Percentiles rank a stretch among this genome's conserved stretches.
Evolutionary conservation across 1,140 invertebrate species (phyloP).

Genomic region (Drosophila willistoni): DNA sequence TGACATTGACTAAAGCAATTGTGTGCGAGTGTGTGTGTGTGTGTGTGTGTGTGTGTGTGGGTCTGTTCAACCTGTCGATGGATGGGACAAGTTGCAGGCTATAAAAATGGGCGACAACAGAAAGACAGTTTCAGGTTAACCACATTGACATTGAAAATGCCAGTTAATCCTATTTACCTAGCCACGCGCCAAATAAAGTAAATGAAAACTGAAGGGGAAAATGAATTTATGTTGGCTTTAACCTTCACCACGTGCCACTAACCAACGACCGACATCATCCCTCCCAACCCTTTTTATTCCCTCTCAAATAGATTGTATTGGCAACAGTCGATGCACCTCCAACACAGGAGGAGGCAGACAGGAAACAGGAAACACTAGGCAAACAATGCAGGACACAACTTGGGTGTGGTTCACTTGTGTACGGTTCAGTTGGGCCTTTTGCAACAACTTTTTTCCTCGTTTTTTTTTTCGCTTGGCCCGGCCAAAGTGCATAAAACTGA

Average conservation of each 20-base stretch:
- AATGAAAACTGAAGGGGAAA: background rate
- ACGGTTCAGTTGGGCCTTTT: conserved; percentile 9
- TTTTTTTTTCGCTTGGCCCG: background rate
- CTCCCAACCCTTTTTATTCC: too few species aligned
- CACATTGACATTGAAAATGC: conserved; percentile 61
- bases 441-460: background rate
- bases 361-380: conserved; percentile 67
- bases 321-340: background rate
- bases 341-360: conserved; percentile 62
- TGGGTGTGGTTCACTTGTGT: conserved; percentile 5
- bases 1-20: conserved; percentile 61
- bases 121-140: conserved; percentile 39
- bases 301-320: background rate
- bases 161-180: conserved; percentile 60
- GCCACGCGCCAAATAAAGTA: conserved; percentile 26
- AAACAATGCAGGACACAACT: conserved; percentile 61
- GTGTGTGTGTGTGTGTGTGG: background rate
- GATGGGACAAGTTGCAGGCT: conserved; percentile 7
- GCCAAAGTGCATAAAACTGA: conserved; percentile 1
- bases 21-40: conserved; percentile 40
- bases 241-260: conserved; percentile 3
- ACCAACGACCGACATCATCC: too few species aligned
- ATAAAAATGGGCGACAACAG: conserved; percentile 5
- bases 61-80: conserved; percentile 15
- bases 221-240: conserved; percentile 13